Evolutionary conservation across 2,888 invertebrate genomes (phyloP), one percentile per base, ranked within the genome.

Genomic region (Callyntrura guangdongensis): DNA sequence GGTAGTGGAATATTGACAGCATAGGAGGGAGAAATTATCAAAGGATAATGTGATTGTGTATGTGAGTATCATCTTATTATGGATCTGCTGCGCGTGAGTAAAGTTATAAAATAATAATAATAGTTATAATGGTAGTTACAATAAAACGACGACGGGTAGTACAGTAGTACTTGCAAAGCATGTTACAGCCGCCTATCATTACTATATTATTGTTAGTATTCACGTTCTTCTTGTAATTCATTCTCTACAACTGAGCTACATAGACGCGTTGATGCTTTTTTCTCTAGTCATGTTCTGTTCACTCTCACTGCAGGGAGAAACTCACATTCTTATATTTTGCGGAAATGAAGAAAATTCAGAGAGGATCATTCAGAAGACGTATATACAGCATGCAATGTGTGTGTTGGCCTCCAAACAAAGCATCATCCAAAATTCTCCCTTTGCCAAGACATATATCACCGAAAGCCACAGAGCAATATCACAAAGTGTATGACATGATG

Each of bases 361-460:
- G 74, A 74, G 12, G 22, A 49, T 49, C 74, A 36, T 59, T n/a
- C 17, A 17, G 59, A 36, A 59, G n/a, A 64, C 17, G n/a, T 17
- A 64, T 11, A 47, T 9, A 47, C n/a, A 17, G 47, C 11, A 45
- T 74, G 47, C 20, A 9, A 14, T 82, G 36, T 89, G 74, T 86
- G 56, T 83, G 87, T 82, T 90, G 88, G 90, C 92, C 81, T 85
- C 45, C 84, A 90, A 91, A 92, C 91, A 92, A 92, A 90, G 90
- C 90, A 67, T 22, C 90, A 85, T 83, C 81, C 87, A 56, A 61
- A 84, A 85, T 22, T 84, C 90, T 91, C 86, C 25, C 59, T 91
- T n/a, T 92, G 92, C 91, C 92, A 91, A 89, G 86, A 92, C 91
- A 93, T 92, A 93, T 91, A 91, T 93, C 91, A 92, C 91, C 86